phyloP scores from a whole-genome alignment of 2,888 invertebrate genomes.

The Alitta virens region DNA sequence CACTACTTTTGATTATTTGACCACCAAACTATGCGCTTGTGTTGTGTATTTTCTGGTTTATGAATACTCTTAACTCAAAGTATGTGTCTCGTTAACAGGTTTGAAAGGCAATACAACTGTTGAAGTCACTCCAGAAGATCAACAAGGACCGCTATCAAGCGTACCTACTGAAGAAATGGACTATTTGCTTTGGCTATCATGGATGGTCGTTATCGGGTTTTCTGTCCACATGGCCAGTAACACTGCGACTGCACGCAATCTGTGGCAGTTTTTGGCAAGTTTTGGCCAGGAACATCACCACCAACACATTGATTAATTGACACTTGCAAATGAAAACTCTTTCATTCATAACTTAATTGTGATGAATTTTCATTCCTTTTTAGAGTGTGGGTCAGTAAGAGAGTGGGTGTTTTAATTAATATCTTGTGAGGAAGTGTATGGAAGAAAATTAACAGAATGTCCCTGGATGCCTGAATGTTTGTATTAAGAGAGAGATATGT shows the following conservation, averaged over 20 bases:
- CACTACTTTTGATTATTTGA: too few species aligned
- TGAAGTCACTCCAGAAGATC: conserved; percentile 40
- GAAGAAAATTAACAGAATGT: too few species aligned
- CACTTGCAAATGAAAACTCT: not conserved
- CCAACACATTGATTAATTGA: conserved; percentile 20
- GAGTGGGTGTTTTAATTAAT: too few species aligned
- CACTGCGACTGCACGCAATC: conserved; percentile 11
- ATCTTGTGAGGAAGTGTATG: too few species aligned
- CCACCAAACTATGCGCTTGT: too few species aligned
- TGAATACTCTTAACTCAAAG: too few species aligned
- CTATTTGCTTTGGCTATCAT: conserved; percentile 77
- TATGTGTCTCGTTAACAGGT: conserved; percentile 16
- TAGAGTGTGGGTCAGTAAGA: too few species aligned
- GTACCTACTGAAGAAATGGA: conserved; percentile 76
- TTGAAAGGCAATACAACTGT: conserved; percentile 22
- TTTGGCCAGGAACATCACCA: conserved; percentile 22
- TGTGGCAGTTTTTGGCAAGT: conserved; percentile 16
- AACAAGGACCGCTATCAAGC: conserved; percentile 73
- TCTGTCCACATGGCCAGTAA: conserved; percentile 2
- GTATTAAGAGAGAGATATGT: too few species aligned
- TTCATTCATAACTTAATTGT: too few species aligned
- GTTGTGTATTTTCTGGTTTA: too few species aligned
- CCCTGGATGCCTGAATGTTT: too few species aligned
- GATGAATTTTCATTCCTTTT: too few species aligned
- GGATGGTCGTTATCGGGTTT: conserved; percentile 75